Evolutionary conservation across 1,140 invertebrate species (phyloP).

Genomic region (Tetramorium simillimum): DNA sequence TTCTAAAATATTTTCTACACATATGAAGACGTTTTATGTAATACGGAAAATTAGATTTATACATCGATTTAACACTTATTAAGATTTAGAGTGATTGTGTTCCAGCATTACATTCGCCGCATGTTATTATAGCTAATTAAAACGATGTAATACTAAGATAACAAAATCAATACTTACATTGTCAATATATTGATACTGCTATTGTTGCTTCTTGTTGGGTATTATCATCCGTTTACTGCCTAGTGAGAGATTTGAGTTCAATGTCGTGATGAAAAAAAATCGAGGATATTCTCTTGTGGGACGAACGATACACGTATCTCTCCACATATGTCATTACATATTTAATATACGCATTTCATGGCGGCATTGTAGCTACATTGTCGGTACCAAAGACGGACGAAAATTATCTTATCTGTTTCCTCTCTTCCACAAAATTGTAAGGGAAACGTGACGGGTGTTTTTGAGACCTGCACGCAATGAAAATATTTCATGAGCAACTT

Average conservation of each 20-base stretch:
- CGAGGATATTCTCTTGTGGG: background rate
- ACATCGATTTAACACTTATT: no score
- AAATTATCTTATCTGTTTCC: background rate
- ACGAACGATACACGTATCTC: background rate
- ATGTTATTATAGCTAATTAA: no score
- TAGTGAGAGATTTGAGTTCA: background rate
- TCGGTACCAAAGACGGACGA: background rate
- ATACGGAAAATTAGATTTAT: no score
- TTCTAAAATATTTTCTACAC: no score
- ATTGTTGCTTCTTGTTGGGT: background rate
- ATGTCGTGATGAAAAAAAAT: background rate
- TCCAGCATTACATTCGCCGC: no score
- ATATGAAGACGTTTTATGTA: no score
- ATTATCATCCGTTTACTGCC: background rate
- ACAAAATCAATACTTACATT: no score
- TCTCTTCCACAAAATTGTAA: background rate
- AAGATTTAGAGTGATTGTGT: no score
- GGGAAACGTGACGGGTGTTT: background rate
- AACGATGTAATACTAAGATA: no score
- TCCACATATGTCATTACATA: constrained; percentile 4
- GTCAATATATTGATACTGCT: background rate
- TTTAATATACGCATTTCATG: background rate
- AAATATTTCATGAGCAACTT: constrained; percentile 41
- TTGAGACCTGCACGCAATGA: background rate
- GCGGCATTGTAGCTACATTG: background rate